Conservation (phyloP, 2,113 vertebrate species). For the Entelurus aequoreus region DNA sequence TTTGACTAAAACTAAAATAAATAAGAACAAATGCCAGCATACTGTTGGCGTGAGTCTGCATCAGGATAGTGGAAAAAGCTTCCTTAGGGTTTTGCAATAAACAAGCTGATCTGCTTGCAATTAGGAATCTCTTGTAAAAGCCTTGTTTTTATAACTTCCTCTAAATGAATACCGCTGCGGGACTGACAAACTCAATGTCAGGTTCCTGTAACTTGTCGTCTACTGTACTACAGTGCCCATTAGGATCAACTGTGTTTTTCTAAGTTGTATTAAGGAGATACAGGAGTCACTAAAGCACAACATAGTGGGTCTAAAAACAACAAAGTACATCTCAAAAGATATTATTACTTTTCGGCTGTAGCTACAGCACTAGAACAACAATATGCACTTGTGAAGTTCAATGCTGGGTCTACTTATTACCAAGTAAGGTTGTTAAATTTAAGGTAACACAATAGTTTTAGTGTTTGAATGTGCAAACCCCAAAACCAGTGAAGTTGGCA, state of each 20-base stretch:
- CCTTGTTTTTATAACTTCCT: constrained; percentile 55
- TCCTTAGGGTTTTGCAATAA: constrained; percentile 49
- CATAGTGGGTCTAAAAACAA: not conserved
- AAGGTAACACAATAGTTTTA: no score
- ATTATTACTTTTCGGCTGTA: not conserved
- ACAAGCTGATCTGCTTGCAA: constrained; percentile 57
- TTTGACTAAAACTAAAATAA: no score
- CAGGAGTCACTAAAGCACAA: not conserved
- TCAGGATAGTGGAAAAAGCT: constrained; percentile 36
- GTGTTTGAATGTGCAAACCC: no score
- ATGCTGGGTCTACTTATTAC: not conserved
- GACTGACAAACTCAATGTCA: constrained; percentile 5
- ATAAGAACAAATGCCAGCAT: not conserved
- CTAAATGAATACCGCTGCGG: constrained; percentile 29
- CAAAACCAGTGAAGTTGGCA: no score
- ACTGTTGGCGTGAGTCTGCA: constrained; percentile 28
- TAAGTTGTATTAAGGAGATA: not conserved
- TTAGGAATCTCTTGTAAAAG: constrained; percentile 46
- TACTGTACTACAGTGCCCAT: constrained; percentile 7
- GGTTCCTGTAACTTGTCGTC: constrained; percentile 7
- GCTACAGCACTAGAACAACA: not conserved
- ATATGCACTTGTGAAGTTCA: not conserved
- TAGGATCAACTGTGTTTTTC: not conserved
- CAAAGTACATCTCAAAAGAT: not conserved
- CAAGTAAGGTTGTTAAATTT: no score